Evolutionary conservation across 2,113 vertebrate genomes (phyloP), one percentile per base, ranked within the genome.

Genomic region (Vidua chalybeata): DNA sequence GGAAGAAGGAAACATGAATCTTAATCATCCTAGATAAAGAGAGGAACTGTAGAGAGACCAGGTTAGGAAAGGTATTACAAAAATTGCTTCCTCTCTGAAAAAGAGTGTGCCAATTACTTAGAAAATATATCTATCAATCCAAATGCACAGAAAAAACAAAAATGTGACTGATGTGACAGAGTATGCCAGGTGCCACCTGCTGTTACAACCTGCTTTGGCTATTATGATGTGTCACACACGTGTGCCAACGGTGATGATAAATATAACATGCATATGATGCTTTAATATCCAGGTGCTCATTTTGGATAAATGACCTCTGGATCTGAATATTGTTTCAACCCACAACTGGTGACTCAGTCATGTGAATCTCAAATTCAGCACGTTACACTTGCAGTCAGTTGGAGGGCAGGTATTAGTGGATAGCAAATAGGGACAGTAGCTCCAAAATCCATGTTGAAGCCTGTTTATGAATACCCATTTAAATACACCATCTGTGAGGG

Each of bases 1-100:
- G 30, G 13, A 76, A 37, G 71, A 64, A 91, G 88, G 35, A 31
- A 96, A 73, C 7, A 77, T 67, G 75, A 87, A 84, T 93, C 52
- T 56, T 90, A 63, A 86, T 41, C 28, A 78, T 64, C 18, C 22
- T 31, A 43, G 31, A 68, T 54, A 27, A 68, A 81, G 84, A 74
- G 51, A 21, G 43, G 23, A 24, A 56, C 55, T 2, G 0, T 58
- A 61, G 19, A 35, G 30, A 31, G 20, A 74, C 31, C 33, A 31
- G 27, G 15, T 66, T 79, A 84, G 45, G 59, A 83, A 95, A 80
- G 27, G 41, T 56, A 48, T 11, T 58, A 66, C n/a, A 90, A 80
- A 88, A 84, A 92, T 63, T 61, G 46, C 66, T 73, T 89, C 51
- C 27, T 69, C 2, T 2, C 26, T 84, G 83, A 51, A 68, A 78